A percentile compares a stretch with the other conserved stretches of the same genome.
Evolutionary conservation across 2,797 vertebrate species (phyloP).

Genomic region (Anas flavirostris): DNA sequence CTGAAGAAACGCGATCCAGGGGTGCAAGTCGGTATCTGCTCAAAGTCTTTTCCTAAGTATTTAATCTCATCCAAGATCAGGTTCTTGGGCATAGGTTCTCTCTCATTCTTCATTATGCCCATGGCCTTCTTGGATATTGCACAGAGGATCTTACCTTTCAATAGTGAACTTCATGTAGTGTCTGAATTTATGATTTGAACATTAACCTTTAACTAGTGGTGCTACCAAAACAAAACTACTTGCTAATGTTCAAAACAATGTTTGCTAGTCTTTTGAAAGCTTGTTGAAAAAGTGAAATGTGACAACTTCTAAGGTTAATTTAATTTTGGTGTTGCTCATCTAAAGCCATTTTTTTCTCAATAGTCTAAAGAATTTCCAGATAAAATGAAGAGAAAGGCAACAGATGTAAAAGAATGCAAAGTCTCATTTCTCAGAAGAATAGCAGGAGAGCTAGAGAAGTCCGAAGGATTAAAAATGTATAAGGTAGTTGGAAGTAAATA

Average conservation of each 20-base stretch:
- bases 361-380: constrained; percentile 63
- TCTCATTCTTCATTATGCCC: not conserved
- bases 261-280: not conserved
- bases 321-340: not conserved
- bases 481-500: constrained; percentile 43
- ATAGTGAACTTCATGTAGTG: not conserved
- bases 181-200: not conserved
- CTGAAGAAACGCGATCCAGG: not conserved
- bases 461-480: constrained; percentile 70
- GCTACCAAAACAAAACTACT: not conserved
- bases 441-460: constrained; percentile 64
- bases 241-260: not conserved
- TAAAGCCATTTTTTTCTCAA: not conserved
- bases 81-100: not conserved
- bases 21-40: not conserved
- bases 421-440: constrained; percentile 28
- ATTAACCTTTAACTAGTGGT: not conserved
- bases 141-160: not conserved
- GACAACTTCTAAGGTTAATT: not conserved
- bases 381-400: constrained; percentile 36
- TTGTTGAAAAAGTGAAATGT: not conserved
- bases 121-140: not conserved
- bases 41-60: not conserved
- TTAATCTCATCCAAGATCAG: not conserved
- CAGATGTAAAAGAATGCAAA: constrained; percentile 40